These are phyloP conservation scores for Ptychobarbus kaznakovi DNA, from an alignment of 2,797 vertebrate species.

Conservation along the genomic window DNA sequence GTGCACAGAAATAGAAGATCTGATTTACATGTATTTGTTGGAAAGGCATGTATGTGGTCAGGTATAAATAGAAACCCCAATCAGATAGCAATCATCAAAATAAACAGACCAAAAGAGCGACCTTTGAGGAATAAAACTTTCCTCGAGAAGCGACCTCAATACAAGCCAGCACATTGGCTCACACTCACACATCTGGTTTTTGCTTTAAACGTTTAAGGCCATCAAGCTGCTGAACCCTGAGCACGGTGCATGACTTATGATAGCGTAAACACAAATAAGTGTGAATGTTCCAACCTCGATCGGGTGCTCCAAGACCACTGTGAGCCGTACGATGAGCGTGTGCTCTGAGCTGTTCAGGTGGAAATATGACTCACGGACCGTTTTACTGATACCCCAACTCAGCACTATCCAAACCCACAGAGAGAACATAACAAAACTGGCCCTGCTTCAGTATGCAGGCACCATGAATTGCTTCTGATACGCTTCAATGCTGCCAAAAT, in stretches of 20 bases:
- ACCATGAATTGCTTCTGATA: background rate
- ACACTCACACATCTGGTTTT: background rate
- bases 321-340: background rate
- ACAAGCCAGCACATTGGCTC: background rate
- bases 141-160: background rate
- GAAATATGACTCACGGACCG: constrained; percentile 14
- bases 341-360: constrained; percentile 10
- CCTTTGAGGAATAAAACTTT: background rate
- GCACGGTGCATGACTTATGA: background rate
- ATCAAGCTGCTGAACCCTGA: background rate
- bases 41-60: background rate
- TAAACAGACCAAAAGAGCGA: background rate
- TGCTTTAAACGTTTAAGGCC: background rate
- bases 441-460: background rate
- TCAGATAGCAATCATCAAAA: background rate
- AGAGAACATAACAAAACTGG: constrained; percentile 15
- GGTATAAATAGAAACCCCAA: background rate
- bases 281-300: constrained; percentile 6
- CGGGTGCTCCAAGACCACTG: background rate
- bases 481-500: background rate
- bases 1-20: background rate
- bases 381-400: constrained; percentile 29
- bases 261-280: constrained; percentile 2
- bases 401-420: constrained; percentile 25
- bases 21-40: background rate